These are phyloP conservation scores for Notarius quadriscutis DNA, from an alignment of 2,113 vertebrate species.

Conservation along the genomic window DNA sequence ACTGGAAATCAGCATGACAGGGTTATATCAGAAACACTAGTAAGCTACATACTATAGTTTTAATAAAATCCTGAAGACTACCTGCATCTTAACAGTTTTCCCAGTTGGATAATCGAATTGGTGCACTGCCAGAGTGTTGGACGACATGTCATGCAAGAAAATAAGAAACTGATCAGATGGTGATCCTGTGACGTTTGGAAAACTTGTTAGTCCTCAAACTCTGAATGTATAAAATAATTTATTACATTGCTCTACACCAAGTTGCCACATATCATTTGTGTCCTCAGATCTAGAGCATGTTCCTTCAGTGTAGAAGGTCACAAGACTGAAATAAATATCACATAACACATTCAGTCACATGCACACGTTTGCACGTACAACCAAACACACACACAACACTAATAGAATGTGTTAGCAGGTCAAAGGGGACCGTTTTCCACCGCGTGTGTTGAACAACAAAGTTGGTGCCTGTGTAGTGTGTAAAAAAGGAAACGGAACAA, in stretches of 20 bases:
- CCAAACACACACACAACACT: neutral
- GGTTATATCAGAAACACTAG: neutral
- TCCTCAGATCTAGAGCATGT: neutral
- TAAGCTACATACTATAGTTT: neutral
- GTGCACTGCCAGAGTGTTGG: neutral
- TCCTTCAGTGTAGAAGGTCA: conserved; percentile 3
- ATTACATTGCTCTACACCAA: neutral
- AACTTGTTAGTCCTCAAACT: neutral
- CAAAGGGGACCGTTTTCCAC: conserved; percentile 73
- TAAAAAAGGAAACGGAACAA: too few relatives aligned
- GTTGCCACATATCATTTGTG: neutral
- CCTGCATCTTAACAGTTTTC: neutral
- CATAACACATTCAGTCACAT: neutral
- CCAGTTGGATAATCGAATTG: neutral
- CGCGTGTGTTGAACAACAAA: conserved; percentile 62
- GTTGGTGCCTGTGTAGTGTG: neutral
- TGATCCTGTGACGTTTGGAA: neutral
- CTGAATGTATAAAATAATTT: neutral
- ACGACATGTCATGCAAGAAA: neutral
- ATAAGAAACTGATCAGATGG: neutral
- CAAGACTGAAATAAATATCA: conserved; percentile 14
- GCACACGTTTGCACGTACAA: neutral
- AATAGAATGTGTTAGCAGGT: conserved; percentile 56
- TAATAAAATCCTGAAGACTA: neutral
- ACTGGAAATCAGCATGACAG: neutral